Evolutionary conservation across 2,797 vertebrate species (phyloP), one percentile per base, ranked within the genome.

Genomic region (Microctenopoma stevenorrisi): DNA sequence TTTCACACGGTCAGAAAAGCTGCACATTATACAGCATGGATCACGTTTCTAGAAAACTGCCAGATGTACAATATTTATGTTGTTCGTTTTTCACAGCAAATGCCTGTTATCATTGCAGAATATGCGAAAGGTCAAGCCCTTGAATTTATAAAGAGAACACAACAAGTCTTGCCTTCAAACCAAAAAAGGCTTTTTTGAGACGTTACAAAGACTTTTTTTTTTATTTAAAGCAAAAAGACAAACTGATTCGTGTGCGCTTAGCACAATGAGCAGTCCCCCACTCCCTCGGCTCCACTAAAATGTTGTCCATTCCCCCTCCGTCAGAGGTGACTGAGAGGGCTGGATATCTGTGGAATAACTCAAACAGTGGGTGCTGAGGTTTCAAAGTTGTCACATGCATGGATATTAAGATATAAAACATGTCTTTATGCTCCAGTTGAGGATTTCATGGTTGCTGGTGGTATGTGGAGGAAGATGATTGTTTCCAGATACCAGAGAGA

Each of bases 361-460:
- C 76, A 77, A 81, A 86, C 69, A 54, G 65, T 67, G 79, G 73
- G 78, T 60, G 62, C 80, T 82, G 74, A 86, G 82, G 74, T 88
- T 89, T 83, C 72, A 85, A 68, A 91, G 84, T 90, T 91, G 89
- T 92, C 90, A 88, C 77, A 87, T 86, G 83, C 84, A 81, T 68
- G 71, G 77, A 87, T 86, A 90, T 90, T 89, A 88, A 91, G 91
- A 93, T 82, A 90, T 89, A 91, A 92, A 93, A 86, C 90, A 92
- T 91, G 92, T 88, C 87, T 92, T 89, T 89, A 88, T 88, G 88
- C 84, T 86, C 80, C 75, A 68, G 83, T 84, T 86, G 86, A 82
- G 71, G 89, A 93, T 92, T 91, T 92, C 88, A 92, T 89, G 91
- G 87, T 85, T 86, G 84, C 81, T 82, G 78, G 76, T 89, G 91